phyloP scores from a whole-genome alignment of 2,888 invertebrate genomes.

The Saturnia japonica region DNA sequence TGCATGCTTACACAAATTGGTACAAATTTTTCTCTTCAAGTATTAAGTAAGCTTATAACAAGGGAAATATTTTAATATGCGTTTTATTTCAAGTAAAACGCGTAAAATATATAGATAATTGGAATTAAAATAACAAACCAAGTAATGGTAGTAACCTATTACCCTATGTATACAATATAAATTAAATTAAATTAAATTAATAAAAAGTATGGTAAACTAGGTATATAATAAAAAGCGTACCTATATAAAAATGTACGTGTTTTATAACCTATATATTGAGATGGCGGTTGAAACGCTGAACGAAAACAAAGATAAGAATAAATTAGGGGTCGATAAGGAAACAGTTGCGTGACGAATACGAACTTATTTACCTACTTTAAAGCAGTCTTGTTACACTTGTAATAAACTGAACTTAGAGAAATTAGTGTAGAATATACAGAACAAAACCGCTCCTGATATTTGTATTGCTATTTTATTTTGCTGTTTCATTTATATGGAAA shows the following conservation, averaged over 20 bases:
- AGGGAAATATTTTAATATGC: no score
- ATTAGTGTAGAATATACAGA: not conserved
- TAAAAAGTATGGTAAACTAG: not conserved
- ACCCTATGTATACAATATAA: no score
- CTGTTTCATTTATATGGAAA: not conserved
- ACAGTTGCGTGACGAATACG: conserved; percentile 33
- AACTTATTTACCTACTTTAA: conserved; percentile 29
- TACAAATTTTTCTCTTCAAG: no score
- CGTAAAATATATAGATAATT: no score
- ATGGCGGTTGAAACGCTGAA: conserved; percentile 3
- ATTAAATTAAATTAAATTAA: no score
- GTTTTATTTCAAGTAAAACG: no score
- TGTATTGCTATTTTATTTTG: not conserved
- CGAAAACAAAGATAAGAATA: conserved; percentile 8
- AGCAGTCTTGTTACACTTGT: conserved; percentile 21
- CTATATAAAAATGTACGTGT: no score
- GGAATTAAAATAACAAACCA: no score
- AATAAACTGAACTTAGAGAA: not conserved
- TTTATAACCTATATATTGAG: not conserved
- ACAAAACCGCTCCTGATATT: not conserved
- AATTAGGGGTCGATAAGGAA: conserved; percentile 31
- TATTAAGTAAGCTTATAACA: no score
- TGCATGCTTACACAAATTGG: no score
- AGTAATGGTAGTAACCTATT: no score
- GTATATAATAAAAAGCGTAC: not conserved